phyloP scores from a whole-genome alignment of 2,797 vertebrate species.

The Diplodus sargus region DNA sequence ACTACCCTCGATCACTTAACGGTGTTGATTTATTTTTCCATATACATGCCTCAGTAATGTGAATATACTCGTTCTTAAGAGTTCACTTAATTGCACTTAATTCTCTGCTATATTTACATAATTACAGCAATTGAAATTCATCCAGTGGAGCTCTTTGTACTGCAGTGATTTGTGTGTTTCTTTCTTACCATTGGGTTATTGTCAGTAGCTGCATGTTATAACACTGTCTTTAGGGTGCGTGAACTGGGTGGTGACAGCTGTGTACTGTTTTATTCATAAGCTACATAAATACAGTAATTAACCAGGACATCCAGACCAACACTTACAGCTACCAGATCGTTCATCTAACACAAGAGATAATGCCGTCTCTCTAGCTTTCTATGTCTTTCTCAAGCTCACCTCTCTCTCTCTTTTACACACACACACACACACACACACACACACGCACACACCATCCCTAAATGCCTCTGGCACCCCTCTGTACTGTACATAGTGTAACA shows the following conservation, averaged over 20 bases:
- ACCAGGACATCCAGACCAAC: constrained; percentile 52
- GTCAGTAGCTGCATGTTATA: constrained; percentile 44
- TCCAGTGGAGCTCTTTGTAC: constrained; percentile 25
- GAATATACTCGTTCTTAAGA: constrained; percentile 23
- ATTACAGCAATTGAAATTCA: constrained; percentile 30
- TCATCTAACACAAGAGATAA: constrained; percentile 53
- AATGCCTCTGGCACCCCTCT: constrained; percentile 33
- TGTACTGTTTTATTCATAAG: constrained; percentile 64
- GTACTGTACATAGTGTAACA: constrained; percentile 52
- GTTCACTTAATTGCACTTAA: constrained; percentile 30
- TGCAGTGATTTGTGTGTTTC: constrained; percentile 12
- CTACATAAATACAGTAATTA: constrained; percentile 59
- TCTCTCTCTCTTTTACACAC: background rate
- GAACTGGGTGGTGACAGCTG: constrained; percentile 54
- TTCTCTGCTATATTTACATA: constrained; percentile 27
- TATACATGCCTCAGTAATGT: constrained; percentile 4
- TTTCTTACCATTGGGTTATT: constrained; percentile 24
- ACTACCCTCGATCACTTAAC: background rate
- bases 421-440: background rate
- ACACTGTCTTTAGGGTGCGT: constrained; percentile 46
- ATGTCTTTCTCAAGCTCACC: background rate
- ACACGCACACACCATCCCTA: background rate
- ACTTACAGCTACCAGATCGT: constrained; percentile 44
- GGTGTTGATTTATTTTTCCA: constrained; percentile 9
- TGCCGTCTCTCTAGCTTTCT: constrained; percentile 1